Base-by-base conservation (phyloP, 2,888 invertebrate species). In the Ornithoptera alexandrae region DNA sequence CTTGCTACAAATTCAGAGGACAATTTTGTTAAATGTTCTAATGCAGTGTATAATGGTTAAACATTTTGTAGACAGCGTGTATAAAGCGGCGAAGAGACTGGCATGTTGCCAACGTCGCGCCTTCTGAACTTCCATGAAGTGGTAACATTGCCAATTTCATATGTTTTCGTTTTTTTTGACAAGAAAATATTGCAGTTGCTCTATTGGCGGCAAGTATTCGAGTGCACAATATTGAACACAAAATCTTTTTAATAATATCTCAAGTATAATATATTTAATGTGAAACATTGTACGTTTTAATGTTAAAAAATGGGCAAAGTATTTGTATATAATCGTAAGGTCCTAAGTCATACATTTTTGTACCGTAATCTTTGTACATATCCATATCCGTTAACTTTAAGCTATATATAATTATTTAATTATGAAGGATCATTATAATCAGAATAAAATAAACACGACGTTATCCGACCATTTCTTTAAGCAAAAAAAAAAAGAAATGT, bases 21-120 rank as follows among this genome's bases (percentile, higher is more conserved):
- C 46, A 46, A 46, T 46, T 46, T 10, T 46, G 12, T 46, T 46
- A 53, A 53, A 1, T 53, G 53, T n/a, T 53, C n/a, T 81, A 81
- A 74, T 73, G 74, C 74, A 73, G 74, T 74, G 77, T 74, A 79
- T 80, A 81, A 82, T 82, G 80, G 82, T 79, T 80, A 81, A 63
- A 81, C 83, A 82, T 79, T 81, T 78, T 79, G 75, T 84, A 85
- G 81, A 79, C 85, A 83, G 86, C 86, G 87, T 85, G 79, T 82
- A 84, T 83, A 73, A 77, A 74, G 3, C 84, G 85, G 83, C 84
- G 83, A 79, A 74, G 71, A 69, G 70, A 73, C 84, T 90, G 90
- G 89, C 85, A 76, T 71, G n/a, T 57, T 84, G 90, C 90, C 90
- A 89, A 84, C 75, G 0, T 63, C 75, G 73, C 73, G 71, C 72